Evolutionary conservation across 2,113 vertebrate species (phyloP).

Genomic region (Phaethon lepturus): DNA sequence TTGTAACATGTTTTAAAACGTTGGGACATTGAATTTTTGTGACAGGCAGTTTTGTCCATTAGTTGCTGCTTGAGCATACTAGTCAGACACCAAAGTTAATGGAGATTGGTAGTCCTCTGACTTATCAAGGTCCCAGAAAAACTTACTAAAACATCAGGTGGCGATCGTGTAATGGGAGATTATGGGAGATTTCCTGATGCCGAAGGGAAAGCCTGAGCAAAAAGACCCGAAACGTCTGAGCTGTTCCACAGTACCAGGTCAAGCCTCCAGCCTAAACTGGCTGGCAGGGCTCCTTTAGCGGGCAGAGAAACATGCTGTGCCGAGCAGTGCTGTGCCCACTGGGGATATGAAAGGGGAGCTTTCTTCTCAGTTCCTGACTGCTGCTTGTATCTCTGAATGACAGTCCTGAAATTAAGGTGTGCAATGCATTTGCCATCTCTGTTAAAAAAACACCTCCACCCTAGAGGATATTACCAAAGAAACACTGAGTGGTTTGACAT

Average conservation of each 20-base stretch:
- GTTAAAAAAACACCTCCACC: background rate
- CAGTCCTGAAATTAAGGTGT: background rate
- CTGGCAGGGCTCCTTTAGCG: background rate
- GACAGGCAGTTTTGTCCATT: background rate
- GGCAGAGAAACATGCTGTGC: background rate
- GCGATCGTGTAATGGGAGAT: background rate
- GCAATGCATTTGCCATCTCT: background rate
- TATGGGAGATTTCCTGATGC: background rate
- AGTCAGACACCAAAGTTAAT: background rate
- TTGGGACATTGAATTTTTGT: background rate
- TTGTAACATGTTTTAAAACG: background rate
- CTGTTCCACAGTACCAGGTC: background rate
- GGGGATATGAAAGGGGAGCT: background rate
- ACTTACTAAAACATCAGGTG: background rate
- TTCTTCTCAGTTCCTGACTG: background rate
- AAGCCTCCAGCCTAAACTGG: background rate
- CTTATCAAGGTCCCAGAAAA: background rate
- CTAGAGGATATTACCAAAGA: background rate
- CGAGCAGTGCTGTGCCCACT: background rate
- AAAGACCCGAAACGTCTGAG: background rate
- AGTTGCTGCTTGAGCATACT: background rate
- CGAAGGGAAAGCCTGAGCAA: background rate
- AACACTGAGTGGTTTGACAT: background rate
- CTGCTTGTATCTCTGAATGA: background rate
- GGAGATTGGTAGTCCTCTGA: background rate